Base-by-base conservation (phyloP, 2,888 invertebrate species). In the Elmis aenea region DNA sequence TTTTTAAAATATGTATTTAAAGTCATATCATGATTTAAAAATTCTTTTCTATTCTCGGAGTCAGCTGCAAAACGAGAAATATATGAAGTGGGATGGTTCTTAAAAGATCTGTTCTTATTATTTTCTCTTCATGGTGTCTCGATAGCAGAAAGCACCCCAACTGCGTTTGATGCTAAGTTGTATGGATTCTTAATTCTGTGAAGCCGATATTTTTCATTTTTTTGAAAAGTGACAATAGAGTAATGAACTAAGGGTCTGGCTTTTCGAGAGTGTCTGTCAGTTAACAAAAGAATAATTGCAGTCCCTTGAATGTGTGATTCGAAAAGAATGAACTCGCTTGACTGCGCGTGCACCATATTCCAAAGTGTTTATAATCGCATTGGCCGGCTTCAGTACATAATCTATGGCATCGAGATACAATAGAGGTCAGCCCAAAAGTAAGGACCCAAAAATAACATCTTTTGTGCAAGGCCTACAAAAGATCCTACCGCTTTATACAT, bases 301-400 rank as follows among this genome's bases (percentile, higher is more conserved):
- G 44, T 49, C 49, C 46, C 45, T 48, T 42, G 45, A 53, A 50
- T 54, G 42, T 48, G 50, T 54, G 56, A 57, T 55, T 52, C 47
- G 53, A 46, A 57, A 58, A 57, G 59, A 61, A 61, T 59, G 55
- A 54, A 49, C 51, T 55, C 52, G 58, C 53, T 54, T 51, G 50
- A 57, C 51, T 57, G 57, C 52, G 32, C 46, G n/a, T n/a, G n/a
- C n/a, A 33, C 43, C 43, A 43, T 48, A 49, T 47, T 48, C 45
- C 32, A 41, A 43, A 45, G 51, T 51, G 51, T 51, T 54, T 51
- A 48, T 52, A 56, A 57, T 57, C 54, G 50, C 48, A 54, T 55
- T 51, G 42, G 31, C 30, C 33, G 29, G 25, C 35, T 35, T 42
- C 29, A 32, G 26, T 27, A 23, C 18, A 38, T 33, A 22, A 30